Conservation (phyloP, 2,888 invertebrate genomes). For the Taphrorychus bicolor region DNA sequence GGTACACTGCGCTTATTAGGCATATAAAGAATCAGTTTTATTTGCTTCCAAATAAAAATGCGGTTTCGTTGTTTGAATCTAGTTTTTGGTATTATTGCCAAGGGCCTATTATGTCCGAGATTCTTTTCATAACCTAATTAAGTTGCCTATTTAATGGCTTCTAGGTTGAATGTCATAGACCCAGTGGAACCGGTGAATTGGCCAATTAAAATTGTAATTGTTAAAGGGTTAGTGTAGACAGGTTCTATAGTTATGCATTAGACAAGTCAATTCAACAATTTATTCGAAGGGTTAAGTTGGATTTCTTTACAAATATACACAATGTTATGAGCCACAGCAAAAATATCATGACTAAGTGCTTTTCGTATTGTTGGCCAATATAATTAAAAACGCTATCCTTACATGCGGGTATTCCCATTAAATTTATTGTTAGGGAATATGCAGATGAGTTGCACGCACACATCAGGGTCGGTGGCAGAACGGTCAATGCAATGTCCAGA, state of each 20-base stretch:
- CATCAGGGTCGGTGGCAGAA: slow-evolving; percentile 39
- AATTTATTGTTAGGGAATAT: slow-evolving; percentile 32
- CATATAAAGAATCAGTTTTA: slow-evolving; percentile 44
- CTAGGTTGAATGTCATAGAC: slow-evolving; percentile 30
- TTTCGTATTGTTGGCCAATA: slow-evolving; percentile 15
- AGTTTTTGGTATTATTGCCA: slow-evolving; percentile 28
- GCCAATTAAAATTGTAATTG: slow-evolving; percentile 11
- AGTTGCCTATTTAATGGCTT: slow-evolving; percentile 26
- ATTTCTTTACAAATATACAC: too few species aligned
- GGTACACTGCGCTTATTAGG: slow-evolving; percentile 44
- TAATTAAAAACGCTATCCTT: slow-evolving; percentile 25
- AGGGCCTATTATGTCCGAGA: slow-evolving; percentile 19
- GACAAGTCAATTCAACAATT: too few species aligned
- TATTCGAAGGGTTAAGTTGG: too few species aligned
- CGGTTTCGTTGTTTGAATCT: slow-evolving; percentile 35
- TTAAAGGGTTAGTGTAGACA: background rate
- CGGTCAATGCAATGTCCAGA: slow-evolving; percentile 54
- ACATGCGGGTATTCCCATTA: slow-evolving; percentile 33
- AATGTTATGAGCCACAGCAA: too few species aligned
- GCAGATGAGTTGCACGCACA: slow-evolving; percentile 34
- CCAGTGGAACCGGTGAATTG: slow-evolving; percentile 14
- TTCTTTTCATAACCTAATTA: slow-evolving; percentile 32
- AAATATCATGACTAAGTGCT: background rate
- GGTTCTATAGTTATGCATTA: background rate
- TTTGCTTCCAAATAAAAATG: slow-evolving; percentile 43